Evolutionary conservation across 2,888 invertebrate species (phyloP).

Genomic region (Cristatella mucedo): DNA sequence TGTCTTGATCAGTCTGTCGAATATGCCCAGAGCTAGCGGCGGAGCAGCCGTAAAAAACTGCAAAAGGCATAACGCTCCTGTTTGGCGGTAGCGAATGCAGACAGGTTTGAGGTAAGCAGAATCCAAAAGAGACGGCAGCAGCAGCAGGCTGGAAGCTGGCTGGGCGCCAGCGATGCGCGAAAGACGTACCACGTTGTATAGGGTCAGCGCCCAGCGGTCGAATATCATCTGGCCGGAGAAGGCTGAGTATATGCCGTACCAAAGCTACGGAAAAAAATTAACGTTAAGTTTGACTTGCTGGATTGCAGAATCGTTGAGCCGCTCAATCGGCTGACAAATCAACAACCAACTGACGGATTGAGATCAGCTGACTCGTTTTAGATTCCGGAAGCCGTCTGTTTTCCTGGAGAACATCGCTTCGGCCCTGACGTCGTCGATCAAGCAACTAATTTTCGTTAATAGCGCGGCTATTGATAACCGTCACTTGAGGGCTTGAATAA

Average conservation of each 20-base stretch:
- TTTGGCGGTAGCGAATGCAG: too few species aligned
- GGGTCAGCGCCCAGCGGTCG: constrained; percentile 92
- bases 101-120: background rate
- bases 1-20: constrained; percentile 86
- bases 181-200: constrained; percentile 72
- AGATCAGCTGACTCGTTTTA: too few species aligned
- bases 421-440: too few species aligned
- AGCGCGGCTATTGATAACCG: too few species aligned
- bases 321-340: too few species aligned
- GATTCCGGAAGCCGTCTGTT: too few species aligned
- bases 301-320: too few species aligned
- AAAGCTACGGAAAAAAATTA: constrained; percentile 44
- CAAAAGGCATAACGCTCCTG: constrained; percentile 17
- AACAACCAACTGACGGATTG: too few species aligned
- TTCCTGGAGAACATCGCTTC: too few species aligned
- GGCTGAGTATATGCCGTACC: constrained; percentile 94
- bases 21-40: constrained; percentile 88
- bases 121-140: background rate
- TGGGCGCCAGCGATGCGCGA: background rate
- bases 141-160: background rate
- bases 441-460: too few species aligned
- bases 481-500: too few species aligned
- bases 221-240: constrained; percentile 98
- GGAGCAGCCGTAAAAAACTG: constrained; percentile 88
- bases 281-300: background rate